Base-by-base conservation (phyloP, 2,888 invertebrate species). In the Acleris emargana region DNA sequence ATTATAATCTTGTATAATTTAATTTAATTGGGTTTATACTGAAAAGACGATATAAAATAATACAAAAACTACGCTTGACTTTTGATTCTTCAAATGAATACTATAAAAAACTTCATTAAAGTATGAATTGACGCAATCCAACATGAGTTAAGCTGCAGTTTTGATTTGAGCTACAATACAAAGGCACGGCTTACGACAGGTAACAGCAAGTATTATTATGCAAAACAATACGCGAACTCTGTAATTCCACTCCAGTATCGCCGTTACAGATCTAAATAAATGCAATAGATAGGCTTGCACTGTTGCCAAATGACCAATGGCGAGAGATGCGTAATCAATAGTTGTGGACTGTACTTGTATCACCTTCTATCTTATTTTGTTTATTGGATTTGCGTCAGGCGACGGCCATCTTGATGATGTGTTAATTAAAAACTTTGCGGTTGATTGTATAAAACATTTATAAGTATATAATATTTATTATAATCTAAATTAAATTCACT, bases 211-310 rank as follows among this genome's bases (percentile, higher is more conserved):
- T 60, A 55, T 66, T 66, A 60, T 66, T 55, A 61, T 66, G 66
- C 55, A 66, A 61, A 66, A 61, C 47, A 66, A 61, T 57, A 66
- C 64, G 43, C 42, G n/a, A 50, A 55, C 45, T 43, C 60, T 51
- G 60, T 52, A 52, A 66, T 61, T 66, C 57, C 42, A 50, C 43
- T 25, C 9, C 25, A 32, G 59, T 64, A 64, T 64, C 64, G 57
- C 25, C 42, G 54, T 49, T 38, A 50, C 54, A 43, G 55, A 64
- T 64, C 64, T 55, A 54, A 54, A 64, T 55, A 64, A 54, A 58
- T 60, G 59, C 64, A 64, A 60, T 64, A 32, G 59, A 60, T 64
- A 58, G 18, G 9, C 32, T 52, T 55, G 54, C 22, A 16, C 42
- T 55, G 22, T 64, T 64, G 49, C 64, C 25, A 59, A 58, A 64